These are phyloP conservation scores for Otolemur crassicaudatus DNA, from an alignment of 2,797 vertebrate genomes.

Conservation along the genomic window DNA sequence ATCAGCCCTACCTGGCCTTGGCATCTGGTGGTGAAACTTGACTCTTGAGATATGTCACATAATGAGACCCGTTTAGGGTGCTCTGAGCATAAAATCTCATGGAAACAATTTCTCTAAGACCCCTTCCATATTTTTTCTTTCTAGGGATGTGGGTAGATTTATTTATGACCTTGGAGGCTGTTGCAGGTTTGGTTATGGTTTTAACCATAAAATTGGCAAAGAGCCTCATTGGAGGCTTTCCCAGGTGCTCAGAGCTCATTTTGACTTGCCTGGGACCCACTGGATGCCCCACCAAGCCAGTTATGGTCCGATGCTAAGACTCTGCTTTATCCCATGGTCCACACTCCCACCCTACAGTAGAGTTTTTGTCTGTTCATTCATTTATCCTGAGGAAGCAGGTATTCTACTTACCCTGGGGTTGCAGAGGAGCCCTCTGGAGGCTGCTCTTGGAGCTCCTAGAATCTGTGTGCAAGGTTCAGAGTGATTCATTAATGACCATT, in stretches of 20 bases:
- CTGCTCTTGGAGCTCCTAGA: not conserved
- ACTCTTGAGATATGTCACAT: constrained; percentile 7
- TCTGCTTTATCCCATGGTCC: not conserved
- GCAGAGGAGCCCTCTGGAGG: not conserved
- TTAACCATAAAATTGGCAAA: not conserved
- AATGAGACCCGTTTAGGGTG: not conserved
- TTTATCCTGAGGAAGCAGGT: not conserved
- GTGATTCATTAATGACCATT: not conserved
- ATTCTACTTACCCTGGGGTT: not conserved
- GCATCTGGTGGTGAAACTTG: not conserved
- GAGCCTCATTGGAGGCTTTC: not conserved
- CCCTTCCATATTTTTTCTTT: not conserved
- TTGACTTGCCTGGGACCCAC: not conserved
- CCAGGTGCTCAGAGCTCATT: not conserved
- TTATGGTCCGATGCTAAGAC: not conserved
- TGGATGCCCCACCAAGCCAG: not conserved
- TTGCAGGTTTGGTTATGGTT: constrained; percentile 2
- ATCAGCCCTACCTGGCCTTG: not conserved
- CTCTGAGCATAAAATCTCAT: not conserved
- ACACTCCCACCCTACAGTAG: not conserved
- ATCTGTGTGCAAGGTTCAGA: not conserved
- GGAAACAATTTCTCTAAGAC: not conserved
- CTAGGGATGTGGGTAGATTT: constrained; percentile 27
- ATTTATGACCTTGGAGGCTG: not conserved
- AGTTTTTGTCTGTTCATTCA: not conserved